Evolutionary conservation across 2,888 invertebrate genomes (phyloP), one percentile per base, ranked within the genome.

Genomic region (Exephanes ischioxanthus): DNA sequence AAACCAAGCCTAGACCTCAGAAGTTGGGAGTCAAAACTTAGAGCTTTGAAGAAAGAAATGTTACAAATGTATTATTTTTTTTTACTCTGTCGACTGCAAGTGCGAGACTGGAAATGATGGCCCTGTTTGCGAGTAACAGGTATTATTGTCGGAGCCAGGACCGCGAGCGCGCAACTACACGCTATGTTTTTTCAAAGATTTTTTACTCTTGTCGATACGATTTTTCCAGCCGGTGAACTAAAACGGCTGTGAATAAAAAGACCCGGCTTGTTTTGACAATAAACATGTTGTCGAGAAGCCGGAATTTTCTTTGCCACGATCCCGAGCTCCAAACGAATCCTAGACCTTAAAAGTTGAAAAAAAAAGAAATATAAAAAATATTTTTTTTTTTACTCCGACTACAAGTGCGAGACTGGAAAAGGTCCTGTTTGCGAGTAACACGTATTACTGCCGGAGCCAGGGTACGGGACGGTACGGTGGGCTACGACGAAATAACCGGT

Each of bases 401-500:
- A 33, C 61, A 9, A 63, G 61, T 61, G 30, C 61, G 33, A 16
- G 61, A 63, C 61, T 33, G 61, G 16, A 63, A 63, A 63, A 63
- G 61, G 61, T 30, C 11, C 61, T 26, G 61, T 16, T 14, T 7
- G 33, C 61, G 76, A 76, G 70, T 72, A 58, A 70, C 68, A 51
- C 70, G 53, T 70, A 55, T 53, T 33, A 55, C 55, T 41, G 84
- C 75, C 70, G 78, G 78, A 67, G 73, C 16, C 76, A 72, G 30
- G 45, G 72, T 66, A 76, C 51, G 71, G 33, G 63, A n/a, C 51
- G 79, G 48, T 66, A 66, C 73, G 84, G 78, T 85, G 84, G 84
- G 81, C 81, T 78, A 81, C 84, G 70, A 80, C 72, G 78, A 81
- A 85, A 85, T 85, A 85, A 85, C 84, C 84, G 84, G 84, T 85